phyloP scores from a whole-genome alignment of 2,888 invertebrate species.

The Omphaloscelis lunosa region DNA sequence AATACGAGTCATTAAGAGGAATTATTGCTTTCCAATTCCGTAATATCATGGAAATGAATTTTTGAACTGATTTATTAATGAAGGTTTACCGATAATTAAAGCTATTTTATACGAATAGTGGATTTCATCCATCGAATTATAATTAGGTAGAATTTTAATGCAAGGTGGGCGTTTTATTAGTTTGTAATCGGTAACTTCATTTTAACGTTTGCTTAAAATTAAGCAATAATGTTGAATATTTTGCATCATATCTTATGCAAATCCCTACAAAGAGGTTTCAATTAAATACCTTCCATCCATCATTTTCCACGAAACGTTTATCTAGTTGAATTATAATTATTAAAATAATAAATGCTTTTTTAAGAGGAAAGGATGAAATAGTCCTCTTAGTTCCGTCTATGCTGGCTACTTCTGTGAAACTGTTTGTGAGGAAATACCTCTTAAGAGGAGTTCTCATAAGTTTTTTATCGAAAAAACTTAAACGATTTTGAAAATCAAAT shows the following conservation, averaged over 20 bases:
- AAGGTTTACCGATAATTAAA: not conserved
- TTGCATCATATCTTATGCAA: not conserved
- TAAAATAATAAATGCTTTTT: not conserved
- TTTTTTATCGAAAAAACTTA: not conserved
- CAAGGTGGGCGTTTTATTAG: not conserved
- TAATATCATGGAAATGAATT: not conserved
- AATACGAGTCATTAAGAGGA: not conserved
- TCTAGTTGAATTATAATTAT: not conserved
- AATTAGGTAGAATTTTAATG: not conserved
- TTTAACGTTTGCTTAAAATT: not conserved
- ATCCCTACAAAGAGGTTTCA: not conserved
- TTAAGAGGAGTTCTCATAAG: not conserved
- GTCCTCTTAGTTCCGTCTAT: not conserved
- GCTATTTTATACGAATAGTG: constrained; percentile 12
- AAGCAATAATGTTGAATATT: not conserved
- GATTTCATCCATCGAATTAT: constrained; percentile 13
- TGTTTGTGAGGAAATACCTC: not conserved
- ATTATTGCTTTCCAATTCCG: constrained; percentile 18
- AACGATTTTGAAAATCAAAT: no score
- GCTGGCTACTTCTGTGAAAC: not conserved
- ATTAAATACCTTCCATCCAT: not conserved
- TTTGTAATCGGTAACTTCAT: not conserved
- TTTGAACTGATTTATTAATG: not conserved
- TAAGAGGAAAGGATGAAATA: not conserved
- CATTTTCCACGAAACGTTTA: not conserved